Percentiles rank a stretch among this genome's conserved stretches.
These are phyloP conservation scores for Diarsia rubi DNA, from an alignment of 2,888 invertebrate genomes.

Conservation along the genomic window DNA sequence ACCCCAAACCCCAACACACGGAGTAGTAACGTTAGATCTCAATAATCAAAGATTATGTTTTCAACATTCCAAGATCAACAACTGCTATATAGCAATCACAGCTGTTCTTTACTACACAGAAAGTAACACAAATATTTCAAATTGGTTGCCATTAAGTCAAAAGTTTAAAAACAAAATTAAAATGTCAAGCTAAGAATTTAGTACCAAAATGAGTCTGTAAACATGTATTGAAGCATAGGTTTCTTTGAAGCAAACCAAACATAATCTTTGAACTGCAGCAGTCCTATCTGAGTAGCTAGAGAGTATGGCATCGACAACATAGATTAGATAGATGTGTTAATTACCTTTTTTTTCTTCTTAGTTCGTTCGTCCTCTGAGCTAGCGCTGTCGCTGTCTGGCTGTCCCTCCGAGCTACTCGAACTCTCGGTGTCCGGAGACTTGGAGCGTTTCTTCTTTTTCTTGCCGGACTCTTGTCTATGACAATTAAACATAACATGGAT, in stretches of 20 bases:
- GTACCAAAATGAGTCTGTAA: constrained; percentile 40
- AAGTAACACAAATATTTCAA: background rate
- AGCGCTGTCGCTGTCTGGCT: constrained; percentile 81
- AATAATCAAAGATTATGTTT: constrained; percentile 79
- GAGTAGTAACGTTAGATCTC: constrained; percentile 75
- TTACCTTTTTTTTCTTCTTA: constrained; percentile 88
- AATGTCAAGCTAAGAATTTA: constrained; percentile 34
- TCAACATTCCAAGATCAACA: constrained; percentile 50
- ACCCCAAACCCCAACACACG: constrained; percentile 72
- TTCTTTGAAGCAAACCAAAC: constrained; percentile 65
- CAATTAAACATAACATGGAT: constrained; percentile 40
- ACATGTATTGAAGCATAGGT: constrained; percentile 48
- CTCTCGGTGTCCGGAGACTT: constrained; percentile 89
- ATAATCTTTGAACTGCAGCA: constrained; percentile 71
- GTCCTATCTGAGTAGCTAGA: constrained; percentile 61
- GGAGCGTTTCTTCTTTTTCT: constrained; percentile 91
- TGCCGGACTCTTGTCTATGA: constrained; percentile 84
- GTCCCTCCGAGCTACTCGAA: constrained; percentile 85
- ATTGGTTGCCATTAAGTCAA: background rate
- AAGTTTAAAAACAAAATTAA: constrained; percentile 30
- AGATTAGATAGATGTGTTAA: constrained; percentile 58
- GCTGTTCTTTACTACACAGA: background rate
- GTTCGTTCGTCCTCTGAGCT: constrained; percentile 83
- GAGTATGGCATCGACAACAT: constrained; percentile 51
- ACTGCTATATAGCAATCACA: constrained; percentile 12